Percentiles rank a stretch among this genome's conserved stretches.
These are phyloP conservation scores for Hypocryptadius cinnamomeus DNA, from an alignment of 2,113 vertebrate species.

Conservation along the genomic window DNA sequence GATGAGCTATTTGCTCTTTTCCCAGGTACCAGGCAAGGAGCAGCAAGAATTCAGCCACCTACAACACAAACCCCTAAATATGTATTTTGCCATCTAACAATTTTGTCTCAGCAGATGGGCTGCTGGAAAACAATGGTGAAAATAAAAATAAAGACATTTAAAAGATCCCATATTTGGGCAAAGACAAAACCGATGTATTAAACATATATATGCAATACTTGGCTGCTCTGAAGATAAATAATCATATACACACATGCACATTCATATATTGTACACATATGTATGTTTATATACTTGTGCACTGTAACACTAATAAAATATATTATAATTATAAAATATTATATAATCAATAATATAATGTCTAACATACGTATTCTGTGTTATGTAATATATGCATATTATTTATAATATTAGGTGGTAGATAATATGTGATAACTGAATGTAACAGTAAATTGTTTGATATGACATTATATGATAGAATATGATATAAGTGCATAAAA, in stretches of 20 bases:
- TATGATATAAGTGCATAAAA: not conserved
- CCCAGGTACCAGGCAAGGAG: not conserved
- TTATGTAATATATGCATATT: not conserved
- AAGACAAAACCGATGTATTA: not conserved
- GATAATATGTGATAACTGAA: not conserved
- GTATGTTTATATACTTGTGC: not conserved
- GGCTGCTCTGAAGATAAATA: not conserved
- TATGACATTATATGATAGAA: not conserved
- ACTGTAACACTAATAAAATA: not conserved
- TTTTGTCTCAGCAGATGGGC: not conserved
- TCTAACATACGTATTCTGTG: not conserved
- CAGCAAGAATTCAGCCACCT: not conserved
- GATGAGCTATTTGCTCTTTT: not conserved
- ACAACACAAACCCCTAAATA: not conserved
- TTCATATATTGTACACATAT: not conserved
- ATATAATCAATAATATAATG: not conserved
- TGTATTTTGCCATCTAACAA: not conserved
- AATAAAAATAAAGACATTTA: not conserved
- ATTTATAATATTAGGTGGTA: not conserved
- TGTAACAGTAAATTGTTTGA: not conserved
- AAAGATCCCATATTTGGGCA: not conserved
- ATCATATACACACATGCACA: not conserved
- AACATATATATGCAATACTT: not conserved
- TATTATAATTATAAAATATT: not conserved
- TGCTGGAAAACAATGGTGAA: not conserved